Evolutionary conservation across 2,797 vertebrate genomes (phyloP).

Genomic region (Buceros bicornis): DNA sequence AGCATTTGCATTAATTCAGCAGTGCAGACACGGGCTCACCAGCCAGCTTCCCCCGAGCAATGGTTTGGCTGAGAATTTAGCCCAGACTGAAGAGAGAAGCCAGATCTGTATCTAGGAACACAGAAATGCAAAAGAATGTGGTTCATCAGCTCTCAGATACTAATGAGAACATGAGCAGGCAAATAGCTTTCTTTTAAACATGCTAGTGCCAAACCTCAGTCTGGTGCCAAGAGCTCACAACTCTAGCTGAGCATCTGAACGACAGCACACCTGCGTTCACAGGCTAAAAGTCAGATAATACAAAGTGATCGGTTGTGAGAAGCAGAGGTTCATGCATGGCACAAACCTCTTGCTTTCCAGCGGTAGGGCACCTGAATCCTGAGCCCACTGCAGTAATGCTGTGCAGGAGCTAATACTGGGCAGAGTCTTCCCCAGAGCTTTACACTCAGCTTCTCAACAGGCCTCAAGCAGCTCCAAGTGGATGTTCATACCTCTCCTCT

Average conservation of each 20-base stretch:
- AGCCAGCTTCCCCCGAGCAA: background rate
- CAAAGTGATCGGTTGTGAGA: background rate
- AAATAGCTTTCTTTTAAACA: slow-evolving; percentile 4
- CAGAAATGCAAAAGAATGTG: slow-evolving; percentile 5
- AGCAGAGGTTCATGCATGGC: background rate
- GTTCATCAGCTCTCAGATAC: slow-evolving; percentile 40
- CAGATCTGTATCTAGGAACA: slow-evolving; percentile 32
- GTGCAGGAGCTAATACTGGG: background rate
- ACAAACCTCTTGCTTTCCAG: background rate
- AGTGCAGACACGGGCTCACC: background rate
- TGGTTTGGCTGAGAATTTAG: background rate
- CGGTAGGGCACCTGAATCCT: background rate
- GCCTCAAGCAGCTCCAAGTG: background rate
- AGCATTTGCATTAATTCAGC: background rate
- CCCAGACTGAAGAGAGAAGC: slow-evolving; percentile 3
- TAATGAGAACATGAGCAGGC: slow-evolving; percentile 40
- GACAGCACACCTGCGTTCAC: background rate
- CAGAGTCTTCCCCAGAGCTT: background rate
- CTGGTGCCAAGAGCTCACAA: background rate
- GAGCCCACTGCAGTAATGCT: rapidly evolving
- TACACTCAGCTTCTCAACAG: background rate
- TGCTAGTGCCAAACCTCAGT: background rate
- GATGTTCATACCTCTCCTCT: background rate
- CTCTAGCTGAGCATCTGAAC: slow-evolving; percentile 21
- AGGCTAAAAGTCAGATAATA: background rate